Conservation (phyloP, 2,888 invertebrate genomes). For the Synergus laeviventris region DNA sequence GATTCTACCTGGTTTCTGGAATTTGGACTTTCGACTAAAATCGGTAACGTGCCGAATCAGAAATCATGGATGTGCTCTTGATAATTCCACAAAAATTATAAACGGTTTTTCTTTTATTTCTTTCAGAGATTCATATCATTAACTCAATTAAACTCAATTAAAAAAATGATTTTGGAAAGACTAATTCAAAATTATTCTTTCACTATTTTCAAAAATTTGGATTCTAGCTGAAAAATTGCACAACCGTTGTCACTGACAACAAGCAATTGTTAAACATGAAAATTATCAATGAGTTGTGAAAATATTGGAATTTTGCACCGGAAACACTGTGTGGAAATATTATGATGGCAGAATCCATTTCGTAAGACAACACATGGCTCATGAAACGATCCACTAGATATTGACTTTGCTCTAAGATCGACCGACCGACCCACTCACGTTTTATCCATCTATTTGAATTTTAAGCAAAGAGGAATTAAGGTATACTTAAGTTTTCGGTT, state of each 20-base stretch:
- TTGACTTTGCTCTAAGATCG: background rate
- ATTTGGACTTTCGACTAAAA: background rate
- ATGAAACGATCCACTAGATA: background rate
- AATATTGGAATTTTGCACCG: conserved; percentile 2
- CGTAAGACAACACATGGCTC: background rate
- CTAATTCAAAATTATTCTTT: too few relatives aligned
- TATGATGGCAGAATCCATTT: conserved; percentile 6
- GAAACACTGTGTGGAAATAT: conserved; percentile 23
- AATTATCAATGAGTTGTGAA: background rate
- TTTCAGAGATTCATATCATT: too few relatives aligned
- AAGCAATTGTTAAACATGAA: background rate
- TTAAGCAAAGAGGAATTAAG: background rate
- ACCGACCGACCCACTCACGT: background rate
- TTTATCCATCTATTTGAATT: background rate
- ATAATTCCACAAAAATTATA: too few relatives aligned
- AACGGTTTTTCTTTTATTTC: too few relatives aligned
- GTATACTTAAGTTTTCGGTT: background rate
- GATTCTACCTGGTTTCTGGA: background rate
- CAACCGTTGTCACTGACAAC: background rate
- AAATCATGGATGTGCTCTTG: background rate
- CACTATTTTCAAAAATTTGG: too few relatives aligned
- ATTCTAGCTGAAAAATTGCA: background rate
- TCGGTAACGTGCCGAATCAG: background rate
- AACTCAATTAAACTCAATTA: too few relatives aligned
- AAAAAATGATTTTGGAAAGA: too few relatives aligned